Percentiles rank a stretch among this genome's conserved stretches.
Evolutionary conservation across 2,888 invertebrate species (phyloP).

Genomic region (Drosophila picticornis): DNA sequence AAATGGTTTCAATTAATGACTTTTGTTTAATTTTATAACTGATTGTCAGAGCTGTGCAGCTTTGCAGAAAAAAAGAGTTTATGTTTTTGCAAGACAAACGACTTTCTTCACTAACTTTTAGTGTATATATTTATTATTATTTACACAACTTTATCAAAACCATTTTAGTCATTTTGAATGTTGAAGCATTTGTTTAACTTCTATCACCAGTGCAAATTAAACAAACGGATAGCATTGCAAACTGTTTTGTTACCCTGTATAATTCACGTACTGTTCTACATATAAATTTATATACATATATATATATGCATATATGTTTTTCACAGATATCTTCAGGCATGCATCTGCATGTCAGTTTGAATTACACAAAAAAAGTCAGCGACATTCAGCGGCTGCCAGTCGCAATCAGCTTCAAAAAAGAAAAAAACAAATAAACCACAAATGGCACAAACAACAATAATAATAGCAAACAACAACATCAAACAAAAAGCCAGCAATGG

Average conservation of each 20-base stretch:
- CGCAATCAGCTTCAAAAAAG: constrained; percentile 58
- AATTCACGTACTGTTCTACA: neutral
- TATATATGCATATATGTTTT: neutral
- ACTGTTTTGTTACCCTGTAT: constrained; percentile 26
- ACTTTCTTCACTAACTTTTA: neutral
- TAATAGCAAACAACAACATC: constrained; percentile 25
- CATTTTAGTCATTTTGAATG: neutral
- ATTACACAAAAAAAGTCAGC: constrained; percentile 55
- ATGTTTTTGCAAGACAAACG: too few species aligned
- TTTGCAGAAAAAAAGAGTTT: too few species aligned
- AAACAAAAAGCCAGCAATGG: constrained; percentile 60
- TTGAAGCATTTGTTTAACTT: neutral
- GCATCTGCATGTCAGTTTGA: constrained; percentile 58
- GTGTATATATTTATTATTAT: neutral
- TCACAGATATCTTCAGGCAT: constrained; percentile 10
- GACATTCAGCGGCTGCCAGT: constrained; percentile 41
- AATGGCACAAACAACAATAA: constrained; percentile 27
- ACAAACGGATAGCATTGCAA: neutral
- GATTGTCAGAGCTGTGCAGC: too few species aligned
- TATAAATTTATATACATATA: neutral
- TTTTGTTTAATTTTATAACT: too few species aligned
- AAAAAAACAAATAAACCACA: constrained; percentile 35
- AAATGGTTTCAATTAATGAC: too few species aligned
- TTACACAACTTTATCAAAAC: neutral
- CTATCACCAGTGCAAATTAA: neutral